phyloP scores from a whole-genome alignment of 1,140 invertebrate species.

The Sarcophaga peregrina region DNA sequence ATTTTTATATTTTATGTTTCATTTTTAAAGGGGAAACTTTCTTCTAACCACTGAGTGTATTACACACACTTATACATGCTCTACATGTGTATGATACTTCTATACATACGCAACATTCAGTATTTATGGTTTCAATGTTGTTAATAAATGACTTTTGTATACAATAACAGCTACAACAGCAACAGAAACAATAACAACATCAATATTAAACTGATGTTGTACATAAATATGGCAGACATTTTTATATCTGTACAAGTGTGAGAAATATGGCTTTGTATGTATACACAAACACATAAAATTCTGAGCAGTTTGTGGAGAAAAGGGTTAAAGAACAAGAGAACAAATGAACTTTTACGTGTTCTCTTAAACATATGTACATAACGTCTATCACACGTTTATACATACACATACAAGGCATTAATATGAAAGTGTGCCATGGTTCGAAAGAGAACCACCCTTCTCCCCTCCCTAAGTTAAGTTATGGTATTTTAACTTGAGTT shows the following conservation, averaged over 20 bases:
- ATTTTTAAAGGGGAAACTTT: too few species aligned
- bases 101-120: neutral
- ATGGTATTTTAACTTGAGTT: conserved; percentile 20
- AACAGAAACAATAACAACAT: neutral
- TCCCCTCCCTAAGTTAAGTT: neutral
- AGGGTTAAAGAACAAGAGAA: neutral
- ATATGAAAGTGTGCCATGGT: conserved; percentile 17
- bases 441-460: neutral
- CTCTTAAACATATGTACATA: too few species aligned
- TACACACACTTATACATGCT: too few species aligned
- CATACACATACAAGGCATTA: neutral
- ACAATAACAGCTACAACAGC: neutral
- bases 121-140: conserved; percentile 21
- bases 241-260: neutral
- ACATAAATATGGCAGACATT: neutral
- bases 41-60: too few species aligned
- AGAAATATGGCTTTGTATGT: neutral
- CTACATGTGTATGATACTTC: too few species aligned
- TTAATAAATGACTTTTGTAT: neutral
- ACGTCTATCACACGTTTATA: neutral
- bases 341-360: neutral
- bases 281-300: neutral
- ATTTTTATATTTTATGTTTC: too few species aligned
- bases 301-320: neutral
- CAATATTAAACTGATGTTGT: neutral